Evolutionary conservation across 2,888 invertebrate species (phyloP), one percentile per base, ranked within the genome.

Genomic region (Apoda limacodes): DNA sequence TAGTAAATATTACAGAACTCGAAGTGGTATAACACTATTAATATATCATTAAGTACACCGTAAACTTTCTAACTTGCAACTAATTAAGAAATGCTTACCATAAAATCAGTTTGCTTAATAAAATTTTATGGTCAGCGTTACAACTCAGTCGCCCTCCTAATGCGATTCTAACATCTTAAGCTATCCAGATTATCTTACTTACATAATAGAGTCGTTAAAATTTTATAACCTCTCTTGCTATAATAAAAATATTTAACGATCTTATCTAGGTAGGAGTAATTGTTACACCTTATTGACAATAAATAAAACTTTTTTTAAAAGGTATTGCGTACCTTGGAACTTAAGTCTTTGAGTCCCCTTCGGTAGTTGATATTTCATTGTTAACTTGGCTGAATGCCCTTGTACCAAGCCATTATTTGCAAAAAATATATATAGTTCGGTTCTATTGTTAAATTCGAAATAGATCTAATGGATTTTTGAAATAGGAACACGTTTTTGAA

Each of bases 341-440:
- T 40, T 37, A 35, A 46, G 39, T 35, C 30, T 23, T 33, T 43
- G 41, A 36, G 39, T 48, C 52, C 61, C 65, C 52, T 57, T 32
- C 31, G 40, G 39, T 39, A 47, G 45, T 35, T 50, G 53, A 54
- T 57, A 53, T 50, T 52, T 51, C 49, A 53, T 55, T 52, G 53
- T 50, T 43, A 46, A 48, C 56, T 43, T 55, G 50, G 56, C 52
- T 53, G 46, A 43, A 50, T 49, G 49, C 50, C 50, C 50, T 52
- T 53, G 55, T 64, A 59, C 60, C 56, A 54, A 49, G 42, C 51
- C 46, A 49, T 58, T 51, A 55, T 51, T 60, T 43, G 68, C 67
- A 45, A 63, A 74, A 70, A 67, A 58, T 55, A 53, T 47, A 46
- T n/a, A 39, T 51, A 58, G 46, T 49, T 50, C 40, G 40, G 43